Percentiles rank a stretch among this genome's conserved stretches.
These are phyloP conservation scores for Raphicerus campestris DNA, from an alignment of 2,113 vertebrate species.

Conservation along the genomic window DNA sequence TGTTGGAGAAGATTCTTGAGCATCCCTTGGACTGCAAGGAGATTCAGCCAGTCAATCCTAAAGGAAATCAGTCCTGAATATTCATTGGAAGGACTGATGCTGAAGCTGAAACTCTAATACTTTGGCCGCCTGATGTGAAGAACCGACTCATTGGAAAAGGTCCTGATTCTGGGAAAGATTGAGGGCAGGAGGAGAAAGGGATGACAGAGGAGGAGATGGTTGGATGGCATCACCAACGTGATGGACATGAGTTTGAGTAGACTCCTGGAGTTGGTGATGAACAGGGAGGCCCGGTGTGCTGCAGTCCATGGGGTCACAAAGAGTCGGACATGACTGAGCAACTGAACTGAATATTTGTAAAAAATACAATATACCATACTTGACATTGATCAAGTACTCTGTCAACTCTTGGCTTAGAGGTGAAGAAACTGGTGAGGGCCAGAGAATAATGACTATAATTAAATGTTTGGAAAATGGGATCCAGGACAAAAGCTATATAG, in stretches of 20 bases:
- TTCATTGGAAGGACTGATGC: neutral
- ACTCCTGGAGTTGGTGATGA: neutral
- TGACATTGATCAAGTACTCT: slow-evolving; percentile 17
- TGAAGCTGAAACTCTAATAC: neutral
- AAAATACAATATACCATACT: neutral
- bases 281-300: neutral
- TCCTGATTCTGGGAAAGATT: neutral
- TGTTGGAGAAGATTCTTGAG: neutral
- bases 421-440: neutral
- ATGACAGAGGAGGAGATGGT: neutral
- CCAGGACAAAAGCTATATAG: neutral
- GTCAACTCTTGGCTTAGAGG: slow-evolving; percentile 28
- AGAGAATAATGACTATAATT: slow-evolving; percentile 27
- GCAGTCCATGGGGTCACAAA: neutral
- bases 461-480: slow-evolving; percentile 2
- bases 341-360: slow-evolving; percentile 8
- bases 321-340: neutral
- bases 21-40: neutral
- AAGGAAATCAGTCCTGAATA: neutral
- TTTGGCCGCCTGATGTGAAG: neutral
- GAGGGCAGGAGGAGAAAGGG: neutral
- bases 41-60: neutral
- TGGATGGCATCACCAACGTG: neutral
- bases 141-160: neutral
- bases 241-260: neutral